Base-by-base conservation (phyloP, 2,113 vertebrate species). In the Benitochromis conjunctus region DNA sequence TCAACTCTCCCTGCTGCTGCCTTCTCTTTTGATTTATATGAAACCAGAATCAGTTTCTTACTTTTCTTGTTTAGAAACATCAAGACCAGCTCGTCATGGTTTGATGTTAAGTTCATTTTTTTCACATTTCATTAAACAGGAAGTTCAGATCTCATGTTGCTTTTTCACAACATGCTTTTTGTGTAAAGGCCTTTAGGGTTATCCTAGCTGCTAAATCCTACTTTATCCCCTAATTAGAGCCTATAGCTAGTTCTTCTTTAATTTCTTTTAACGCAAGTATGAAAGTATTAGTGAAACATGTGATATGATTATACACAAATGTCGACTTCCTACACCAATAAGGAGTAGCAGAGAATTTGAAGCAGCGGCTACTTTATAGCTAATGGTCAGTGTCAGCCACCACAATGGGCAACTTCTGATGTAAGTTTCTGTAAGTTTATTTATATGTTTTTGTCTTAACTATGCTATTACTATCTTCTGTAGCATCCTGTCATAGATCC, bases 41-140 rank as follows among this genome's bases (percentile, higher is more conserved):
- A 34, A 6, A 5, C 31, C 31, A 6, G 5, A 66, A 66, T 38
- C 34, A 38, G 11, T 66, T 38, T 66, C 12, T 7, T 64, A 64
- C n/a, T 64, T 64, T 38, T 64, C 19, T 64, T 64, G 60, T 64
- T 64, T 64, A 64, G 60, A 64, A 64, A 64, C 34, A 34, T 34
- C 34, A 34, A 6, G 34, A 34, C 19, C 3, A 38, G 19, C 19
- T 64, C 6, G 0, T 64, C 60, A 64, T 38, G 2, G 10, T 21
- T 64, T 64, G 10, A 38, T 64, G 60, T 64, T 64, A 21, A 64
- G 34, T 38, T 64, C 19, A 3, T 64, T 38, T 64, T 38, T 38
- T 64, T 64, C 6, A 64, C 10, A 64, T 64, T 38, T 21, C 60
- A 66, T 66, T 66, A 66, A 34, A 66, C 34, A 8, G 19, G 34